A percentile compares a stretch with the other conserved stretches of the same genome.
phyloP scores from a whole-genome alignment of 2,888 invertebrate species.

The Vanessa cardui region DNA sequence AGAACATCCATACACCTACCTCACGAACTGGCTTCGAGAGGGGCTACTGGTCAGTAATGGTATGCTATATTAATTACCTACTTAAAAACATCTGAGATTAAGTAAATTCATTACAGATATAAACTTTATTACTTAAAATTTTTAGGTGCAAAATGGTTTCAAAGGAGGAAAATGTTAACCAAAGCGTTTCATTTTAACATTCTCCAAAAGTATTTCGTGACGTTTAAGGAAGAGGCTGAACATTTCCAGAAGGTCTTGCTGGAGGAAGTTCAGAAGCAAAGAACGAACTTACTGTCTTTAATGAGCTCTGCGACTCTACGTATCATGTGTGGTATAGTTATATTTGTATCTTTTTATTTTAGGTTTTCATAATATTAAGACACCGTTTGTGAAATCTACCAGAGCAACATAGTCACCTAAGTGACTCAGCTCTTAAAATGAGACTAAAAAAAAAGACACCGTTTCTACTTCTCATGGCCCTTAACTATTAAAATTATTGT shows the following conservation, averaged over 20 bases:
- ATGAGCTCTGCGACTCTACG: conserved; percentile 17
- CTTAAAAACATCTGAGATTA: no score
- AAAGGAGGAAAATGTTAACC: conserved; percentile 30
- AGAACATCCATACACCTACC: no score
- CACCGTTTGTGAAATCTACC: no score
- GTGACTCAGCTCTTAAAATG: no score
- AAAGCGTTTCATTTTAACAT: conserved; percentile 34
- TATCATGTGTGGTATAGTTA: conserved; percentile 25
- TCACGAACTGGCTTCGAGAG: no score
- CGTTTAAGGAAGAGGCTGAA: conserved; percentile 18
- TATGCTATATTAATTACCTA: no score
- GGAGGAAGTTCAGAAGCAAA: conserved; percentile 10
- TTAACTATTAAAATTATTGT: no score
- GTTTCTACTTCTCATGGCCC: no score
- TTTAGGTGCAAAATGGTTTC: conserved; percentile 28
- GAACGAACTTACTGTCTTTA: conserved; percentile 18
- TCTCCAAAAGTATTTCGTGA: conserved; percentile 23
- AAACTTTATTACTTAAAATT: background rate
- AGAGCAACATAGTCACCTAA: no score
- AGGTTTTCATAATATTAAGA: conserved; percentile 5
- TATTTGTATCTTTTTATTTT: conserved; percentile 56
- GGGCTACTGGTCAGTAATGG: no score
- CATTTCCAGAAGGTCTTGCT: conserved; percentile 11
- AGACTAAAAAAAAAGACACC: no score
- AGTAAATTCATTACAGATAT: no score